Conservation (phyloP, 2,888 invertebrate genomes). For the Drosophila maculinotata region DNA sequence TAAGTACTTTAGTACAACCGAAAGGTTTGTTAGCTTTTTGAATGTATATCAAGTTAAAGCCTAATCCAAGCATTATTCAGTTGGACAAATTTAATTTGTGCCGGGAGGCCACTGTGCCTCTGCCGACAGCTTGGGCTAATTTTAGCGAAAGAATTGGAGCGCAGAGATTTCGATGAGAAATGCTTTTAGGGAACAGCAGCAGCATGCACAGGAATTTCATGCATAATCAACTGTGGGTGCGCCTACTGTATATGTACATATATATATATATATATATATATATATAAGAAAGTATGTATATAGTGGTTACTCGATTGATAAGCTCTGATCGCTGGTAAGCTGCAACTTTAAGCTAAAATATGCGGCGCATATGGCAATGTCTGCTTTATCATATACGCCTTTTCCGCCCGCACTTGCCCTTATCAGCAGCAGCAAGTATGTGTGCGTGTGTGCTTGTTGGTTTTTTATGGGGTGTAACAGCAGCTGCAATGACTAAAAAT, state of each 20-base stretch:
- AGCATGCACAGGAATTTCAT: slow-evolving; percentile 15
- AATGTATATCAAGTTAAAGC: too few relatives aligned
- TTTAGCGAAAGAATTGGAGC: slow-evolving; percentile 58
- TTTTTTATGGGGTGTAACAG: slow-evolving; percentile 42
- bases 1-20: too few relatives aligned
- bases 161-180: slow-evolving; percentile 26
- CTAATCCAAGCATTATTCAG: neutral
- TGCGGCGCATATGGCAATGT: slow-evolving; percentile 21
- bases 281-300: neutral
- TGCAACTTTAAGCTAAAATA: slow-evolving; percentile 30
- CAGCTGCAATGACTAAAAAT: slow-evolving; percentile 67
- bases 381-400: slow-evolving; percentile 54
- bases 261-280: neutral
- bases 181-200: slow-evolving; percentile 14
- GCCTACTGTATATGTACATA: slow-evolving; percentile 1
- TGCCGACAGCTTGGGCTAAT: slow-evolving; percentile 32
- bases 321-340: slow-evolving; percentile 36
- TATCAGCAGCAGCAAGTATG: slow-evolving; percentile 29
- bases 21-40: too few relatives aligned
- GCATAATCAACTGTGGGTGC: slow-evolving; percentile 26
- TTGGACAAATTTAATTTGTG: neutral
- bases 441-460: slow-evolving; percentile 3
- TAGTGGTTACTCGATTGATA: slow-evolving; percentile 34
- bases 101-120: slow-evolving; percentile 31
- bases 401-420: slow-evolving; percentile 60